phyloP scores from a whole-genome alignment of 2,888 invertebrate genomes.

The Metellina segmentata region DNA sequence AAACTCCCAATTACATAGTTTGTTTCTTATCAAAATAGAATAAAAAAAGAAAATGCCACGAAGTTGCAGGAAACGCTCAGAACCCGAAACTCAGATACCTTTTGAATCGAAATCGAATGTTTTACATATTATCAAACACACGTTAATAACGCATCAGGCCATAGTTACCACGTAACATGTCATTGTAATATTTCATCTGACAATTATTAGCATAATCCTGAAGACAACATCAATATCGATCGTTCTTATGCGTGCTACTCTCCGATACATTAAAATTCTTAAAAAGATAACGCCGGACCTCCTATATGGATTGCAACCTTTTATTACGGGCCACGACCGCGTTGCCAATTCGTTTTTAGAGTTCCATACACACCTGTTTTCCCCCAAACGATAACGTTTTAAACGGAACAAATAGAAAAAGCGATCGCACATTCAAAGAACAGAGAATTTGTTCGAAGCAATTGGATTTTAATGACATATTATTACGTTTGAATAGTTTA shows the following conservation, averaged over 20 bases:
- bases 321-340: slow-evolving; percentile 29
- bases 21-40: not conserved
- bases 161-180: slow-evolving; percentile 28
- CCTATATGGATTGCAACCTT: slow-evolving; percentile 15
- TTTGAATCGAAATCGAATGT: slow-evolving; percentile 30
- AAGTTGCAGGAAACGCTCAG: slow-evolving; percentile 22
- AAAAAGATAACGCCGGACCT: slow-evolving; percentile 12
- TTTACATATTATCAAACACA: slow-evolving; percentile 32
- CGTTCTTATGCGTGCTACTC: slow-evolving; percentile 46
- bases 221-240: slow-evolving; percentile 36
- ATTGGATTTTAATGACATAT: slow-evolving; percentile 64
- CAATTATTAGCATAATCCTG: slow-evolving; percentile 21
- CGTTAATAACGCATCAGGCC: slow-evolving; percentile 32
- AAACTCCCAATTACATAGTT: not conserved
- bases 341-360: not conserved
- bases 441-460: slow-evolving; percentile 44
- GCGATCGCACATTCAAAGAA: slow-evolving; percentile 8
- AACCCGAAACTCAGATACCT: not conserved
- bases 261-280: slow-evolving; percentile 17
- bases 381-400: slow-evolving; percentile 2
- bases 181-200: slow-evolving; percentile 8
- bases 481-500: slow-evolving; percentile 30
- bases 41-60: not conserved
- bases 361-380: not conserved
- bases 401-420: slow-evolving; percentile 25